A percentile compares a stretch with the other conserved stretches of the same genome.
Conservation (phyloP, 2,113 vertebrate genomes). For the Pelusios castaneus region DNA sequence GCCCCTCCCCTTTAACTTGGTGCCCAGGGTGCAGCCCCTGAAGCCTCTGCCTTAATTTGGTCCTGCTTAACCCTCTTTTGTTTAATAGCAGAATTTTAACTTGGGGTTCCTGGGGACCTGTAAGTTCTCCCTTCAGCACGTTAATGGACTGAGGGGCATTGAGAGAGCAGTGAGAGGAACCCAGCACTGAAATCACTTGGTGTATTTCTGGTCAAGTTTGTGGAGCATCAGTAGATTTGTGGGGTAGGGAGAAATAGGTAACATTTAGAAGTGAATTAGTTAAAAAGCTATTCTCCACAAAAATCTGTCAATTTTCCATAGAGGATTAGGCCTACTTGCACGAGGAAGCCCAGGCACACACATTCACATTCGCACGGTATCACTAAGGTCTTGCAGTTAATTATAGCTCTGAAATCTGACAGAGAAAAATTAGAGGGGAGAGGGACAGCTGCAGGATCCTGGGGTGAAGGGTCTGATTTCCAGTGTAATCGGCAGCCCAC, state of each 20-base stretch:
- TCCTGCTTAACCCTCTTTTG: background rate
- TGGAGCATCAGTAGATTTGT: background rate
- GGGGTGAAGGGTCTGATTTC: conserved; percentile 79
- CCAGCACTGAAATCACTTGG: accelerated
- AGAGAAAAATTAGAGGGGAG: conserved; percentile 93
- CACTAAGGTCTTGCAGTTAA: conserved; percentile 86
- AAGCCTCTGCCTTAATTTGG: no score
- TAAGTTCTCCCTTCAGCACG: background rate
- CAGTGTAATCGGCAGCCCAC: conserved; percentile 77
- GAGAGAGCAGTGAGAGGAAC: background rate
- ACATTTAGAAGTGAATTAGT: conserved; percentile 50
- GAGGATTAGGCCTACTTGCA: conserved; percentile 81
- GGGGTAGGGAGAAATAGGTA: background rate
- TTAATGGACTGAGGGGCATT: accelerated
- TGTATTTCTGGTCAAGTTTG: accelerated
- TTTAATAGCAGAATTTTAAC: background rate
- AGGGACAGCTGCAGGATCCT: conserved; percentile 85
- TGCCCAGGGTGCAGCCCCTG: no score
- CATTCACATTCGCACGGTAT: conserved; percentile 78
- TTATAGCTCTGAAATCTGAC: conserved; percentile 91
- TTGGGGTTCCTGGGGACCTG: background rate
- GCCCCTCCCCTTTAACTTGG: no score
- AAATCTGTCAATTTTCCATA: conserved; percentile 79
- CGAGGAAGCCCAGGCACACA: conserved; percentile 73
- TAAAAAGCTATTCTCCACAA: conserved; percentile 75